A percentile compares a stretch with the other conserved stretches of the same genome.
Evolutionary conservation across 2,113 vertebrate genomes (phyloP).

Genomic region (Phalacrocorax pelagicus): DNA sequence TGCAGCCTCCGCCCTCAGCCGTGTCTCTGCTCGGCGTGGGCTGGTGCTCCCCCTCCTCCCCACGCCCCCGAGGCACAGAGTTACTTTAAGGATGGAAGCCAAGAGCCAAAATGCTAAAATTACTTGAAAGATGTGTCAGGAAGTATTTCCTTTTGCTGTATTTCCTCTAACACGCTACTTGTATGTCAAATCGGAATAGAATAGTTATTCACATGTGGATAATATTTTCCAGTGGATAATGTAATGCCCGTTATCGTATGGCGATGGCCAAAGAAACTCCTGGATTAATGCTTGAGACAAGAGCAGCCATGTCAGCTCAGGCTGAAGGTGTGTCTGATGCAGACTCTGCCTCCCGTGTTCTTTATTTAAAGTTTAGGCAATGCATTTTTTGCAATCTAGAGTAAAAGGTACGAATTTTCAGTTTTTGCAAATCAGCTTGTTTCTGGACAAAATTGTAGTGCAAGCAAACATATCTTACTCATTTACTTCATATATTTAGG

Average conservation of each 20-base stretch:
- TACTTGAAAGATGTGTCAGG: rapidly evolving
- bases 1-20: too few relatives aligned
- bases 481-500: background rate
- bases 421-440: background rate
- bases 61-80: rapidly evolving
- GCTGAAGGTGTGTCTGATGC: background rate
- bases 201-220: rapidly evolving
- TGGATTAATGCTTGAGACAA: background rate
- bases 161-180: rapidly evolving
- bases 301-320: background rate
- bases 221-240: background rate
- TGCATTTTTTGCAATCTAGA: background rate
- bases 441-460: background rate
- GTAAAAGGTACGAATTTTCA: background rate
- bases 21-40: rapidly evolving
- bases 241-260: rapidly evolving
- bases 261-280: background rate
- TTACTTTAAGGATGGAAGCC: background rate
- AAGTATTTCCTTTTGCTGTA: background rate
- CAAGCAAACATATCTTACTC: background rate
- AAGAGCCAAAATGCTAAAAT: rapidly evolving
- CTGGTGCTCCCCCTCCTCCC: background rate
- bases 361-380: background rate
- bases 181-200: rapidly evolving
- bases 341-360: background rate